Percentiles rank a stretch among this genome's conserved stretches.
Conservation (phyloP, 2,797 vertebrate species). For the Sciurus vulgaris region DNA sequence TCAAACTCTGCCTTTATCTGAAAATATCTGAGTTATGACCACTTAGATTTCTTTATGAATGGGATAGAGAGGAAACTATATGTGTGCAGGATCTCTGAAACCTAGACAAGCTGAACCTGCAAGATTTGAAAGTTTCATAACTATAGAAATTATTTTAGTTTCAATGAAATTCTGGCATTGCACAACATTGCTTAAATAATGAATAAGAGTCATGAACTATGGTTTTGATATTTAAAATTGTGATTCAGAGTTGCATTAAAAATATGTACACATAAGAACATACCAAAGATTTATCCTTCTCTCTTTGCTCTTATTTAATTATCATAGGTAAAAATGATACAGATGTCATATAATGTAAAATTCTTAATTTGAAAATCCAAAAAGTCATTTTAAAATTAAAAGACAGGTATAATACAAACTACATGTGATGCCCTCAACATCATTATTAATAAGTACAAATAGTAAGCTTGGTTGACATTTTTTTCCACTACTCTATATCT, state of each 20-base stretch:
- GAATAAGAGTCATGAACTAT: not conserved
- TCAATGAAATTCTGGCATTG: not conserved
- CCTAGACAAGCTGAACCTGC: not conserved
- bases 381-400: not conserved
- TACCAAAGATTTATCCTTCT: not conserved
- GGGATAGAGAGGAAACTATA: not conserved
- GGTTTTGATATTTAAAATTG: not conserved
- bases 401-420: not conserved
- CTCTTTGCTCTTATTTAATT: not conserved
- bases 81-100: not conserved
- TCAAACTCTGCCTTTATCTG: not conserved
- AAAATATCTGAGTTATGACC: not conserved
- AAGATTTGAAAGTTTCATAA: not conserved
- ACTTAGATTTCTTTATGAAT: not conserved
- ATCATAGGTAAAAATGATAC: not conserved
- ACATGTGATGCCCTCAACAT: not conserved
- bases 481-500: not conserved
- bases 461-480: not conserved
- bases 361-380: not conserved
- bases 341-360: not conserved
- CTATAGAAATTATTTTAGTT: not conserved
- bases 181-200: not conserved
- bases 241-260: not conserved
- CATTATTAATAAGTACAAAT: not conserved
- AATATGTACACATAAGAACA: not conserved